A percentile compares a stretch with the other conserved stretches of the same genome.
Evolutionary conservation across 1,140 invertebrate genomes (phyloP).

Genomic region (Drosophila repleta): DNA sequence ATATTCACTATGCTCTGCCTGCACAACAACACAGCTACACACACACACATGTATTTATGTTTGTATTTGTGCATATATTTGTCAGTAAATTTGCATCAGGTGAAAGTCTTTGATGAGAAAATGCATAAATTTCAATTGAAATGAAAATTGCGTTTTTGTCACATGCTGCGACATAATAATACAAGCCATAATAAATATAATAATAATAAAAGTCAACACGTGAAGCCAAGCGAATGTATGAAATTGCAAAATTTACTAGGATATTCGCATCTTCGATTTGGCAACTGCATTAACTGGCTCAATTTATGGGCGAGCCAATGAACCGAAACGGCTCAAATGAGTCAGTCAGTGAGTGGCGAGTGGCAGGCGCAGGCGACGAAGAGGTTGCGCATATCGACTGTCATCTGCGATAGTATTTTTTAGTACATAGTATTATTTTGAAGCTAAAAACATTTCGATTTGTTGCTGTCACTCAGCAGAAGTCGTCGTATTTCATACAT

Average conservation of each 20-base stretch:
- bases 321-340: constrained; percentile 23
- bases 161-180: constrained; percentile 24
- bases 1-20: constrained; percentile 23
- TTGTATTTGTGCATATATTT: background rate
- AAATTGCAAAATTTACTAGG: background rate
- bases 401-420: background rate
- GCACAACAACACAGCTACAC: background rate
- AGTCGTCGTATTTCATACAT: constrained; percentile 40
- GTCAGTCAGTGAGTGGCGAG: background rate
- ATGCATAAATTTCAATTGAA: constrained; percentile 62
- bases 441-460: constrained; percentile 22
- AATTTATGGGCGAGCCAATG: constrained; percentile 12
- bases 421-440: constrained; percentile 6
- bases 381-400: constrained; percentile 2
- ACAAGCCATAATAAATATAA: background rate
- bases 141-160: constrained; percentile 44
- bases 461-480: constrained; percentile 60
- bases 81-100: constrained; percentile 45
- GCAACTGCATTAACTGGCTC: background rate
- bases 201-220: constrained; percentile 3
- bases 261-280: background rate
- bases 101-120: constrained; percentile 59
- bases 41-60: background rate
- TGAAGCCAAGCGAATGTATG: background rate
- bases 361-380: background rate